Evolutionary conservation across 1,140 invertebrate genomes (phyloP).

Genomic region (Trichonephila inaurata): DNA sequence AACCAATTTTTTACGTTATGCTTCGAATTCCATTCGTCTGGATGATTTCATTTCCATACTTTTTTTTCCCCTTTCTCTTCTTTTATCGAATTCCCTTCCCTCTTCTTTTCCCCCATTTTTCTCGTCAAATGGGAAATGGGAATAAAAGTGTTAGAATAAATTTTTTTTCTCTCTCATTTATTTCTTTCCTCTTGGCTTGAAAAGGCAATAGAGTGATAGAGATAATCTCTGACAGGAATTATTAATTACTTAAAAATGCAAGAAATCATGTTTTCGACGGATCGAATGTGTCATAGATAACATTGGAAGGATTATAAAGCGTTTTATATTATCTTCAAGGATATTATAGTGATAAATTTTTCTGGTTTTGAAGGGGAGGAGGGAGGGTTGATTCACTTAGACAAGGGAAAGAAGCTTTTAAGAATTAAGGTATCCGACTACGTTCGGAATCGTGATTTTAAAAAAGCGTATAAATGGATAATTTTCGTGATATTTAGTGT

Average conservation of each 20-base stretch:
- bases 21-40: conserved; percentile 13
- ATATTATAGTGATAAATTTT: too few relatives aligned
- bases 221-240: background rate
- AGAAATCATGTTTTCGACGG: background rate
- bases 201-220: background rate
- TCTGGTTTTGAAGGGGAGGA: too few relatives aligned
- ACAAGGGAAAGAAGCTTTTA: too few relatives aligned
- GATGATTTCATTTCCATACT: background rate
- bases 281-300: conserved; percentile 4
- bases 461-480: too few relatives aligned
- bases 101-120: background rate
- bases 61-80: background rate
- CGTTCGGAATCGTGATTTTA: too few relatives aligned
- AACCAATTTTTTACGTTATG: conserved; percentile 28
- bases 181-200: background rate
- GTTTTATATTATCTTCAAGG: background rate
- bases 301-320: conserved; percentile 5
- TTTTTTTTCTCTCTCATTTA: background rate
- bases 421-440: too few relatives aligned
- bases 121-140: background rate
- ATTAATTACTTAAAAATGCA: background rate
- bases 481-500: too few relatives aligned
- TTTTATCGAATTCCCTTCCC: background rate
- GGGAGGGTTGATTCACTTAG: too few relatives aligned
- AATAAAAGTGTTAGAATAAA: background rate